These are phyloP conservation scores for Watsonalla binaria DNA, from an alignment of 2,888 invertebrate genomes.

Conservation along the genomic window DNA sequence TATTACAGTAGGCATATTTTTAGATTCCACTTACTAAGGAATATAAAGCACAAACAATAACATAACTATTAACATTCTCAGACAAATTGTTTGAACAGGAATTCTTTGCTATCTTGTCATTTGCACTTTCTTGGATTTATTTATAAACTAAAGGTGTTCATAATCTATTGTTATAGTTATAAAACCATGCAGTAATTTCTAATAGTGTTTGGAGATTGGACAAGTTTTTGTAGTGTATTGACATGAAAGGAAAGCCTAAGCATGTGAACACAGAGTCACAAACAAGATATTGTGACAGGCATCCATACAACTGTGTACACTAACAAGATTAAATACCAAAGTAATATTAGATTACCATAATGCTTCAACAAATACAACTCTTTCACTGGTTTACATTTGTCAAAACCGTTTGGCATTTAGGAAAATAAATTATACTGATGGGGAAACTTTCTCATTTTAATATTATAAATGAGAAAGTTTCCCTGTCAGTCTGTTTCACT, in stretches of 20 bases:
- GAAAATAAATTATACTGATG: neutral
- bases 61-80: no score
- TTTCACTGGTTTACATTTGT: constrained; percentile 21
- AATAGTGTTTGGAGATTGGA: neutral
- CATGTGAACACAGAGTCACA: constrained; percentile 48
- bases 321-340: constrained; percentile 74
- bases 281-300: constrained; percentile 62
- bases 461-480: neutral
- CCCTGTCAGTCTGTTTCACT: no score
- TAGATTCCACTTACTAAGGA: no score
- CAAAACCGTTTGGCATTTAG: neutral
- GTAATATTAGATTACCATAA: constrained; percentile 68
- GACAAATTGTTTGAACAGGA: no score
- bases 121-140: no score
- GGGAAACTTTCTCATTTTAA: no score
- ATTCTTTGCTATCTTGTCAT: no score
- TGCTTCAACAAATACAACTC: constrained; percentile 51
- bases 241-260: constrained; percentile 42
- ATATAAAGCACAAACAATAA: no score
- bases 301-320: constrained; percentile 60
- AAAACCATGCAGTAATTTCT: no score
- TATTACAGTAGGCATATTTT: neutral
- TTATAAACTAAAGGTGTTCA: no score
- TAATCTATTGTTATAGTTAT: no score
- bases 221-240: constrained; percentile 1